Evolutionary conservation across 1,140 invertebrate species (phyloP), one percentile per base, ranked within the genome.

Genomic region (Intoshia linei): DNA sequence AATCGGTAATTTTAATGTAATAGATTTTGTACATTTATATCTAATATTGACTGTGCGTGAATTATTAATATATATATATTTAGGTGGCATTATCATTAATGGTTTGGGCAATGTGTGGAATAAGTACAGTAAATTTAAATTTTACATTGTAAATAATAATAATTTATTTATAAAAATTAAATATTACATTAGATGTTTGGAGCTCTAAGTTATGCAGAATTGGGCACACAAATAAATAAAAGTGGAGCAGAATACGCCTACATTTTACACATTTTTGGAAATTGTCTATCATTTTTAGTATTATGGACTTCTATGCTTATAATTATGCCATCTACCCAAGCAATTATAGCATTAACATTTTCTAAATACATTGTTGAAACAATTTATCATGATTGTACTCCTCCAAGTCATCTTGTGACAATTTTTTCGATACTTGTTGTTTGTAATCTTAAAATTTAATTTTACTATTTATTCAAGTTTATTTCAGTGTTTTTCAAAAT

Each of bases 221-320:
- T 95, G 35, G 84, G 84, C 66, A 66, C 74, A 55, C 67, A 70
- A 14, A 84, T 93, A 41, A 70, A 73, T 3, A 78, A 79, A 50
- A 84, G 77, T 20, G 87, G 87, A 4, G 84, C 81, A 4, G 83
- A 92, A 62, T 95, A 93, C 55, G 76, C 77, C 0, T 95, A 95
- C 50, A 79, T 93, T 29, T 68, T 70, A 37, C 72, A 78, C 50
- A 75, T 77, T 0, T 90, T 61, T 76, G 87, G 22, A 1, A 66
- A 72, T 3, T 56, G 90, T 18, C 72, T 73, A 1, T 73, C 78
- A 0, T 93, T 93, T 55, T 61, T 92, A 62, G 92, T 25, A 29
- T 44, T 55, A 10, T 57, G 53, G 54, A 50, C 29, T 25, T 40
- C 44, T 10, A 34, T 54, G 14, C 34, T 48, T 13, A 51, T 56